Conservation (phyloP, 2,113 vertebrate species). For the Corythornis vintsioides region DNA sequence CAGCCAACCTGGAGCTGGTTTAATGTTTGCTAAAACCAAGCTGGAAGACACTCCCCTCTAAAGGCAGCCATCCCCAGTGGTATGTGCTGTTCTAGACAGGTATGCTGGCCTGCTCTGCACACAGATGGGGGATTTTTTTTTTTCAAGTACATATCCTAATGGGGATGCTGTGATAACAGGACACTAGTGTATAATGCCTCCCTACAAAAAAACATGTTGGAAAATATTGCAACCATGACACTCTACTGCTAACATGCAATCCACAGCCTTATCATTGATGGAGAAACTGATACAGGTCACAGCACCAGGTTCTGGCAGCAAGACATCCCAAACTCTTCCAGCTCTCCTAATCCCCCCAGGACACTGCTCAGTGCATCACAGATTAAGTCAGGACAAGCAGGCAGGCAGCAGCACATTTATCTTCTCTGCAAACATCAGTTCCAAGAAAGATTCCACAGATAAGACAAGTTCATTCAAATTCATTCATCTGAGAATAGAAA, state of each 20-base stretch:
- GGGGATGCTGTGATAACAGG: not conserved
- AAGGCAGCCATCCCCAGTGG: not conserved
- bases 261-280: not conserved
- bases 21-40: not conserved
- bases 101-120: not conserved
- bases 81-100: not conserved
- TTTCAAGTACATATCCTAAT: not conserved
- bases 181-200: not conserved
- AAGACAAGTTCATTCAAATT: slow-evolving; percentile 73
- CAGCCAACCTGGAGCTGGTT: not conserved
- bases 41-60: not conserved
- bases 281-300: slow-evolving; percentile 4
- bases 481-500: slow-evolving; percentile 70
- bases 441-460: slow-evolving; percentile 68
- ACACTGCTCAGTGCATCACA: slow-evolving; percentile 45
- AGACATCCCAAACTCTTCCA: slow-evolving; percentile 31
- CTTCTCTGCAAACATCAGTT: slow-evolving; percentile 69
- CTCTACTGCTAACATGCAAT: not conserved
- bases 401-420: slow-evolving; percentile 71
- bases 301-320: slow-evolving; percentile 25
- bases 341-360: slow-evolving; percentile 41
- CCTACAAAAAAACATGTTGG: not conserved
- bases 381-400: slow-evolving; percentile 71
- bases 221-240: not conserved
- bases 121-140: accelerated